phyloP scores from a whole-genome alignment of 2,888 invertebrate species.

The Drosophila setosimentum region DNA sequence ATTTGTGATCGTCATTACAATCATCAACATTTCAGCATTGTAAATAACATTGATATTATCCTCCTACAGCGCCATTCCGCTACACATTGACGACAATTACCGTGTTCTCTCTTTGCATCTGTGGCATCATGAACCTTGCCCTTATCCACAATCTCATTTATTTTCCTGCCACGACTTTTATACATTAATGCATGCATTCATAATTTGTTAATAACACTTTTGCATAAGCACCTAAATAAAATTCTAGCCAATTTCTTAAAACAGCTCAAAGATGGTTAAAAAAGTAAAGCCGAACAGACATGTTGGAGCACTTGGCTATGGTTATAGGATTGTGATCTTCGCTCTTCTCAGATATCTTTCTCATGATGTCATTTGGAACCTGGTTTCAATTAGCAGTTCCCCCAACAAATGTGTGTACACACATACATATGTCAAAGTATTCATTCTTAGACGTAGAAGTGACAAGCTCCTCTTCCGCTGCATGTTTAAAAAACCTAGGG shows the following conservation, averaged over 20 bases:
- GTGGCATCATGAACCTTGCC: slow-evolving; percentile 15
- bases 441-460: slow-evolving; percentile 27
- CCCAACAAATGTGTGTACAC: slow-evolving; percentile 6
- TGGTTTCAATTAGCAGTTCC: slow-evolving; percentile 39
- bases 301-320: not conserved
- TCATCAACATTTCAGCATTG: slow-evolving; percentile 17
- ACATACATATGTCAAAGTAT: not conserved
- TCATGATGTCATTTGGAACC: slow-evolving; percentile 50
- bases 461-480: slow-evolving; percentile 31
- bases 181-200: slow-evolving; percentile 50
- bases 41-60: slow-evolving; percentile 33
- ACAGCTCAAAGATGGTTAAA: not conserved
- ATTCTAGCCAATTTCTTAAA: slow-evolving; percentile 26
- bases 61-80: slow-evolving; percentile 33
- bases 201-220: slow-evolving; percentile 55
- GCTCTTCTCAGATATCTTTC: slow-evolving; percentile 26
- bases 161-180: slow-evolving; percentile 26
- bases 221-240: not conserved
- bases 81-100: slow-evolving; percentile 46
- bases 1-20: slow-evolving; percentile 51
- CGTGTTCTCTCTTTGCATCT: slow-evolving; percentile 19
- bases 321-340: not conserved
- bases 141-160: slow-evolving; percentile 25
- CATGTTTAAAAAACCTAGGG: slow-evolving; percentile 35
- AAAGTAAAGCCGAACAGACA: not conserved